phyloP scores from a whole-genome alignment of 1,140 invertebrate species.

The Pseudomyrmex cubaensis region DNA sequence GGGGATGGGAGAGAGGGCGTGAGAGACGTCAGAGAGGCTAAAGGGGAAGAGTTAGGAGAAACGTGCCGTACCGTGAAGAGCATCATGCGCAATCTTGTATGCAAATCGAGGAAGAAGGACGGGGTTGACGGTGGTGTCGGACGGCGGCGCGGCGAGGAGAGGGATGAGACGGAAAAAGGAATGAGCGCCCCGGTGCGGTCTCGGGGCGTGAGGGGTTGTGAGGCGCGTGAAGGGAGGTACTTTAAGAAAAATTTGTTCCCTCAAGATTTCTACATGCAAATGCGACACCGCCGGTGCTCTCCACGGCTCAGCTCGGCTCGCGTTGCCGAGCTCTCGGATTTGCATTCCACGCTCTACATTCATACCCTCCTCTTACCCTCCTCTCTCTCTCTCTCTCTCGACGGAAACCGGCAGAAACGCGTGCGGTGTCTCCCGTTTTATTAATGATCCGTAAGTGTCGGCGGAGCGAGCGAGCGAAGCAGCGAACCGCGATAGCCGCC shows the following conservation, averaged over 20 bases:
- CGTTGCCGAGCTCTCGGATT: constrained; percentile 51
- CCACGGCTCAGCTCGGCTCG: constrained; percentile 23
- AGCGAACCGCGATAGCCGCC: constrained; percentile 9
- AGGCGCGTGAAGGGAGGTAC: constrained; percentile 24
- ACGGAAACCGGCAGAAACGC: constrained; percentile 11
- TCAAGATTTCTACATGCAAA: constrained; percentile 78
- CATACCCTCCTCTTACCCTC: constrained; percentile 16
- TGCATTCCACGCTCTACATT: constrained; percentile 71
- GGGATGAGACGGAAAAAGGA: constrained; percentile 8
- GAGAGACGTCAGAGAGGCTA: background rate
- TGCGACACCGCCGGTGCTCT: constrained; percentile 52
- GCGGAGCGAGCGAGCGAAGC: constrained; percentile 21
- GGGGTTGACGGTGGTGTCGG: constrained; percentile 37
- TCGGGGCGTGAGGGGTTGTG: constrained; percentile 15
- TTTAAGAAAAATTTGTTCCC: constrained; percentile 76
- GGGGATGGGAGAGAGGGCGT: constrained; percentile 1
- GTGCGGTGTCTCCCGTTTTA: constrained; percentile 62
- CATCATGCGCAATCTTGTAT: constrained; percentile 80
- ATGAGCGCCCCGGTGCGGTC: background rate
- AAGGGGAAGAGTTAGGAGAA: constrained; percentile 37
- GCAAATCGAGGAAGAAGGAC: constrained; percentile 77
- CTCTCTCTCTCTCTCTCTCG: constrained; percentile 3
- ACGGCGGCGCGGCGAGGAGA: background rate
- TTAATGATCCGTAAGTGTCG: constrained; percentile 74
- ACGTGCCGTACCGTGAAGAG: constrained; percentile 76